These are phyloP conservation scores for Sinopyrophorus schimmeli DNA, from an alignment of 2,888 invertebrate genomes.

Conservation along the genomic window DNA sequence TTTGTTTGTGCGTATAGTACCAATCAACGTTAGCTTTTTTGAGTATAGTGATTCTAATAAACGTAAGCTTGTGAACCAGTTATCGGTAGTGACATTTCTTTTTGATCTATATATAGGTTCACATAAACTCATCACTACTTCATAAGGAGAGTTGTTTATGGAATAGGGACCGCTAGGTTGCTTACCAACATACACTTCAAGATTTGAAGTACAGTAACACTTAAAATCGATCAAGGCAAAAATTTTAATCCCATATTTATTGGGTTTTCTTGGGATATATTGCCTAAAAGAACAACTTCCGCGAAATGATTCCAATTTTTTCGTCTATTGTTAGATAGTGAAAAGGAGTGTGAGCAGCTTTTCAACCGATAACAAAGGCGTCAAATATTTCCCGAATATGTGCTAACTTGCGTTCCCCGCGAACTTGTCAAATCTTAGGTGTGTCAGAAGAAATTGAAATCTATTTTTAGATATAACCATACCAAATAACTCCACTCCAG, in stretches of 20 bases:
- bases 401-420: neutral
- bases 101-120: constrained; percentile 29
- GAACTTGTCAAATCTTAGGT: constrained; percentile 2
- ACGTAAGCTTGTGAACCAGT: constrained; percentile 30
- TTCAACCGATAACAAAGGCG: neutral
- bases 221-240: constrained; percentile 13
- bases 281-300: constrained; percentile 1
- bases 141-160: constrained; percentile 17
- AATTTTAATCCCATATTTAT: constrained; percentile 9
- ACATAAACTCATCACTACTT: constrained; percentile 34
- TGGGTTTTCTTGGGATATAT: constrained; percentile 1
- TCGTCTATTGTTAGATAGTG: neutral
- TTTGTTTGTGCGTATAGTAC: constrained; percentile 25
- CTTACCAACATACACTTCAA: constrained; percentile 35
- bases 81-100: constrained; percentile 35
- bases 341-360: neutral
- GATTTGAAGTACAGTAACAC: constrained; percentile 23
- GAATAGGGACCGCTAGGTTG: constrained; percentile 29
- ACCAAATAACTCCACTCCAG: neutral
- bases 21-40: constrained; percentile 1
- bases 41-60: neutral
- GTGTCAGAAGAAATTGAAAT: constrained; percentile 1
- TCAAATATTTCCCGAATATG: neutral
- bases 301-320: too few species aligned
- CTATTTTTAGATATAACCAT: neutral